These are phyloP conservation scores for Ganaspis sp. DNA, from an alignment of 1,140 invertebrate species.

Conservation along the genomic window DNA sequence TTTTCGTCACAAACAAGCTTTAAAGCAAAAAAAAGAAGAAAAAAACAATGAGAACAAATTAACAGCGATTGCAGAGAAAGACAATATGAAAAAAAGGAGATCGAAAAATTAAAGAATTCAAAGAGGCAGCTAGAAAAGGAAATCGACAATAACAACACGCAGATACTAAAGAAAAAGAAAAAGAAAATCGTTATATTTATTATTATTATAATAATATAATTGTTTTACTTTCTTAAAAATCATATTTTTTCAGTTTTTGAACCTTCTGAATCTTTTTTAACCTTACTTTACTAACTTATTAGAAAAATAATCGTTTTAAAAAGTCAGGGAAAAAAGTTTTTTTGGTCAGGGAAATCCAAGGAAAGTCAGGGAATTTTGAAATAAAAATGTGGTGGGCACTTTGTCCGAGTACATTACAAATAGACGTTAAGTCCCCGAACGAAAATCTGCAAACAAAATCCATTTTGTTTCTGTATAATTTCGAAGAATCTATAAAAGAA, in stretches of 20 bases:
- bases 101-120: not conserved
- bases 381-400: no score
- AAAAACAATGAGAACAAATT: not conserved
- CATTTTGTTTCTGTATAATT: constrained; percentile 25
- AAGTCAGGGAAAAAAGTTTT: no score
- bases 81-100: not conserved
- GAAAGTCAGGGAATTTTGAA: no score
- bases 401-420: not conserved
- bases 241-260: not conserved
- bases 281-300: no score
- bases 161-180: not conserved
- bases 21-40: not conserved
- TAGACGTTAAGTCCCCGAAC: not conserved
- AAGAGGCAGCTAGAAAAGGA: not conserved
- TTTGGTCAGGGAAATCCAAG: no score
- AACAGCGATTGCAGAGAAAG: not conserved
- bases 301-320: no score
- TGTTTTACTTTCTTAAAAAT: not conserved
- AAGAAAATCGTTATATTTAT: not conserved
- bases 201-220: not conserved
- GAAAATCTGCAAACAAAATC: constrained; percentile 26
- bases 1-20: not conserved
- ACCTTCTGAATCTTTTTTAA: no score
- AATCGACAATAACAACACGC: not conserved
- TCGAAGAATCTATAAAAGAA: not conserved